phyloP scores from a whole-genome alignment of 2,113 vertebrate genomes.

The Cephalophus harveyi region DNA sequence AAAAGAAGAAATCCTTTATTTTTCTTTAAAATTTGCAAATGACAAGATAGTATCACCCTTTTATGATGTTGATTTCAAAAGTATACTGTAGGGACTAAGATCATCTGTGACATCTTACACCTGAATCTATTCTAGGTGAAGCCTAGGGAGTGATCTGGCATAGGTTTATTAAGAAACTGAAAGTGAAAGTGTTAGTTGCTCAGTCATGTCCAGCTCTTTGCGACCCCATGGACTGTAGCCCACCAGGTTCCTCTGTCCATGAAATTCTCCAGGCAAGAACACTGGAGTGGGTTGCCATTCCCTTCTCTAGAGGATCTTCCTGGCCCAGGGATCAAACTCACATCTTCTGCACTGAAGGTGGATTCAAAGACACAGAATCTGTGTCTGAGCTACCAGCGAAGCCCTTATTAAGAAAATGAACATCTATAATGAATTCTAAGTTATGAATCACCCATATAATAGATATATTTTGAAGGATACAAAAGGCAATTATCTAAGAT shows the following conservation, averaged over 20 bases:
- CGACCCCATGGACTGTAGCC: neutral
- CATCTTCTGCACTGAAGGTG: neutral
- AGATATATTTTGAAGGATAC: neutral
- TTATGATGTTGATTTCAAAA: neutral
- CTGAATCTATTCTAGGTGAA: neutral
- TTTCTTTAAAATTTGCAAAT: neutral
- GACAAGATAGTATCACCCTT: neutral
- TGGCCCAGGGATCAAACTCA: neutral
- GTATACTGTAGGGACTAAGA: neutral
- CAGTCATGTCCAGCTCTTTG: neutral
- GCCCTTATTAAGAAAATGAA: neutral
- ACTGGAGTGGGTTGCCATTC: neutral
- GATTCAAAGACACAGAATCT: too few species aligned
- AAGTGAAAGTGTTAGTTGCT: neutral
- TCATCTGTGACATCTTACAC: neutral
- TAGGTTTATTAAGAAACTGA: neutral
- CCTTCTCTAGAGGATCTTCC: neutral
- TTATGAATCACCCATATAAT: neutral
- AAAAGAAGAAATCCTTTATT: conserved; percentile 43
- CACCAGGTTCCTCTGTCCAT: neutral
- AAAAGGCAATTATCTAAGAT: neutral
- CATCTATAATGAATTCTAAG: neutral
- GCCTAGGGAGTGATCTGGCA: neutral
- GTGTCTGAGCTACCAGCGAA: neutral
- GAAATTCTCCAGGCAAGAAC: neutral